Evolutionary conservation across 2,888 invertebrate genomes (phyloP).

Genomic region (Drosophila suboccidentalis): DNA sequence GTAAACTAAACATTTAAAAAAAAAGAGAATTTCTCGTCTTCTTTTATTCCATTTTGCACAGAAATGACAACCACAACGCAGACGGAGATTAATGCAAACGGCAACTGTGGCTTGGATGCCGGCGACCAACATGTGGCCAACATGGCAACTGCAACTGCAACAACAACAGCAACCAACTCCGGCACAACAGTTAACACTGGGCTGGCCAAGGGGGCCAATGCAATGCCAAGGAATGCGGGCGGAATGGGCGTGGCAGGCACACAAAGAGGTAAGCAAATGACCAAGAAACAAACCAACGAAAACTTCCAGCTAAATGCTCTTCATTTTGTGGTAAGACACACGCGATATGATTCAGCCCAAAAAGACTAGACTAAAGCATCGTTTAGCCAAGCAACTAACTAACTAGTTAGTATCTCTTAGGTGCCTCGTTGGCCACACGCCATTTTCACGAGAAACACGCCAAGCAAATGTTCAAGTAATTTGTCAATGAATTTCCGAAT

Average conservation of each 20-base stretch:
- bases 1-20: conserved; percentile 40
- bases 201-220: conserved; percentile 21
- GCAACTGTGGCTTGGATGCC: conserved; percentile 20
- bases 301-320: conserved; percentile 44
- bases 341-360: conserved; percentile 43
- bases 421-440: conserved; percentile 27
- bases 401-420: conserved; percentile 22
- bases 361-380: conserved; percentile 20
- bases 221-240: conserved; percentile 37
- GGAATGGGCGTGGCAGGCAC: conserved; percentile 38
- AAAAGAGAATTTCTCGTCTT: conserved; percentile 22
- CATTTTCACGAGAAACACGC: conserved; percentile 31
- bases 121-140: conserved; percentile 19
- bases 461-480: conserved; percentile 32
- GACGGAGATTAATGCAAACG: conserved; percentile 61
- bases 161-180: conserved; percentile 26
- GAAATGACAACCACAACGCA: conserved; percentile 73
- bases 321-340: conserved; percentile 45
- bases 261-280: conserved; percentile 66
- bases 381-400: conserved; percentile 23
- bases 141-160: conserved; percentile 27
- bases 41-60: conserved; percentile 37
- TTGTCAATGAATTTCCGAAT: conserved; percentile 40
- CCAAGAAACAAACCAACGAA: conserved; percentile 1
- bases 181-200: conserved; percentile 16